Conservation (phyloP, 2,888 invertebrate species). For the Geotrupes spiniger region DNA sequence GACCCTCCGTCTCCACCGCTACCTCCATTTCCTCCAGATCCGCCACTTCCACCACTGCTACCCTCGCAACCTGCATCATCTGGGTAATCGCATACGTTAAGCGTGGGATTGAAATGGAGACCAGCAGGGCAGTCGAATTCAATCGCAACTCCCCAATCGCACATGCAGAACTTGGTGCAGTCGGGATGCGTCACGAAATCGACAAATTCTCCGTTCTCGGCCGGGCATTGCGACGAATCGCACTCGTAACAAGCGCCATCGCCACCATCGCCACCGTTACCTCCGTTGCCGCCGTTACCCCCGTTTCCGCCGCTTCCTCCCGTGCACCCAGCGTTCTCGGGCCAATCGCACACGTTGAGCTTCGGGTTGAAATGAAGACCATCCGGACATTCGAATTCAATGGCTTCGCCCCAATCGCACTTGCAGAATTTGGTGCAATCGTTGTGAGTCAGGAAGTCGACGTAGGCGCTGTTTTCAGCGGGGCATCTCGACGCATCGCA, state of each 20-base stretch:
- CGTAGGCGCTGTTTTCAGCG: too few species aligned
- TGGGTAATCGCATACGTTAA: conserved; percentile 18
- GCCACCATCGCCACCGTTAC: too few species aligned
- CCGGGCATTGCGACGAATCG: background rate
- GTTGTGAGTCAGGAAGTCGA: too few species aligned
- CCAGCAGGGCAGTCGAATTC: background rate
- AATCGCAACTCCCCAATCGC: background rate
- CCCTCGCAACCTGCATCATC: conserved; percentile 11
- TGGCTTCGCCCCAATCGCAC: too few species aligned
- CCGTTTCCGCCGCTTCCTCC: too few species aligned
- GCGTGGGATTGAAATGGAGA: background rate
- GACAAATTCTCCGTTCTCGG: background rate
- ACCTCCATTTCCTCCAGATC: background rate
- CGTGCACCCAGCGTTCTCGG: conserved; percentile 21
- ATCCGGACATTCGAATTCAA: too few species aligned
- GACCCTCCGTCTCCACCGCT: background rate
- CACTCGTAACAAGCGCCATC: background rate
- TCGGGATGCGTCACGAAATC: background rate
- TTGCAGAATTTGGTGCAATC: too few species aligned
- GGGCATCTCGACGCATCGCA: too few species aligned
- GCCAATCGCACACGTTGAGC: conserved; percentile 28
- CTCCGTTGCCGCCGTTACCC: too few species aligned
- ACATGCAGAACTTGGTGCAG: conserved; percentile 3
- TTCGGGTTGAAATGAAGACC: conserved; percentile 26
- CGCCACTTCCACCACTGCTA: background rate